Evolutionary conservation across 2,113 vertebrate species (phyloP).

Genomic region (Chiloscyllium plagiosum): DNA sequence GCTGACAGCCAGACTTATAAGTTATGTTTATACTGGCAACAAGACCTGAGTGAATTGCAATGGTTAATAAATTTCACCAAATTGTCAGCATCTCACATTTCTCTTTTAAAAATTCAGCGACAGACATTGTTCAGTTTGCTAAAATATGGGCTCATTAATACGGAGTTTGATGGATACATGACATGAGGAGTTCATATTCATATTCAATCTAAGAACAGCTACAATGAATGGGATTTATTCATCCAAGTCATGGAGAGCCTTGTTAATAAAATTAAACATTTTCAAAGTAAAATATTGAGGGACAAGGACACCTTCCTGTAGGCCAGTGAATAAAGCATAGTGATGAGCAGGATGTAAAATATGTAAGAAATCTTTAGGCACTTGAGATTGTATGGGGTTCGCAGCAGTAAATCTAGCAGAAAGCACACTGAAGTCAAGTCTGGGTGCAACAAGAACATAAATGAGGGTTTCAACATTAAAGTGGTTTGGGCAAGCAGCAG

Average conservation of each 20-base stretch:
- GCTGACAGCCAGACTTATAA: too few relatives aligned
- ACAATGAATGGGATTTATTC: too few relatives aligned
- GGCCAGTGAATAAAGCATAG: background rate
- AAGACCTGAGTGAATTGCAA: too few relatives aligned
- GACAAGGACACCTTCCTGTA: background rate
- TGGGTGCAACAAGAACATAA: background rate
- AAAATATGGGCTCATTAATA: too few relatives aligned
- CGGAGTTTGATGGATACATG: too few relatives aligned
- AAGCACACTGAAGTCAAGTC: background rate
- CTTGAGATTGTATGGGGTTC: background rate
- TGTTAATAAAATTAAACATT: background rate
- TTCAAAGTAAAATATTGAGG: background rate
- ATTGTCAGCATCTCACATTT: too few relatives aligned
- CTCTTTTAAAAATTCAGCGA: too few relatives aligned
- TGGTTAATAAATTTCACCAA: too few relatives aligned
- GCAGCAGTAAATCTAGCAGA: background rate
- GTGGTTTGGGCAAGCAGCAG: background rate
- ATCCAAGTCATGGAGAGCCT: background rate
- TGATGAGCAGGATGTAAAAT: background rate
- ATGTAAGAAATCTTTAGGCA: background rate
- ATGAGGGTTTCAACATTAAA: background rate
- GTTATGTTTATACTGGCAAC: too few relatives aligned
- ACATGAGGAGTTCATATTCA: too few relatives aligned
- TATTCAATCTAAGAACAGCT: too few relatives aligned
- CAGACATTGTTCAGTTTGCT: too few relatives aligned